Percentiles rank a stretch among this genome's conserved stretches.
Conservation (phyloP, 37 sponge, comb jelly and placozoan species). For the Geodia barretti region DNA sequence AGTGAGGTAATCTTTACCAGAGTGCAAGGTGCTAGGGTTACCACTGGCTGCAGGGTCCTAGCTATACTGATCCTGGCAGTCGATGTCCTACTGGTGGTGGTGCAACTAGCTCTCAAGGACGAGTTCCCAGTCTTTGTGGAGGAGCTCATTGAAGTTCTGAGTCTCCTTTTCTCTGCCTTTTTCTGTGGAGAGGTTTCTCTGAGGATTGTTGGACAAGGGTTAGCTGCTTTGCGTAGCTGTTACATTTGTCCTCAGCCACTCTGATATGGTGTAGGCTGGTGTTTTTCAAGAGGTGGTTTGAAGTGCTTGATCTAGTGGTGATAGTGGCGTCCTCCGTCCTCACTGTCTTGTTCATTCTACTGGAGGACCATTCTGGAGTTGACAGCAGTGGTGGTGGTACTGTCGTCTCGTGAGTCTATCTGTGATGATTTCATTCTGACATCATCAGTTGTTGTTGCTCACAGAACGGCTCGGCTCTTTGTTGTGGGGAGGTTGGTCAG, state of each 20-base stretch:
- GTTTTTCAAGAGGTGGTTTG: conserved; percentile 51
- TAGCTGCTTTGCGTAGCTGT: conserved; percentile 11
- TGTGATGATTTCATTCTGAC: not conserved
- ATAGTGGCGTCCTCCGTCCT: conserved; percentile 17
- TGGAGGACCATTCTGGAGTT: not conserved
- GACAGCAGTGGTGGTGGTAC: not conserved
- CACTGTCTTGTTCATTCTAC: conserved; percentile 24
- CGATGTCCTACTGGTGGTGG: conserved; percentile 10
- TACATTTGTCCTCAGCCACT: no score
- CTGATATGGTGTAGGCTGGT: conserved; percentile 6
- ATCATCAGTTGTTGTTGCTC: not conserved
- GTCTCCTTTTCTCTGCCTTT: conserved; percentile 43
- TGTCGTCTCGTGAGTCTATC: not conserved
- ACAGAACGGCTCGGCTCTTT: conserved; percentile 16
- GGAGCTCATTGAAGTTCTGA: conserved; percentile 26
- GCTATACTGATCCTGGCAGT: conserved; percentile 19
- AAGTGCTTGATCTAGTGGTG: conserved; percentile 45
- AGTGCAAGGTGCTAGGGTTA: not conserved
- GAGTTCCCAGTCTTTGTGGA: not conserved
- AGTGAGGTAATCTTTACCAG: conserved; percentile 16
- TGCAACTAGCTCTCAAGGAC: not conserved
- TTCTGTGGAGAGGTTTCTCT: conserved; percentile 33
- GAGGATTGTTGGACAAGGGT: conserved; percentile 60
- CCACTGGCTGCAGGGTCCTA: not conserved
- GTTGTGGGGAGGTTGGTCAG: conserved; percentile 18